Evolutionary conservation across 1,140 invertebrate genomes (phyloP).

Genomic region (Drosophila trapezifrons): DNA sequence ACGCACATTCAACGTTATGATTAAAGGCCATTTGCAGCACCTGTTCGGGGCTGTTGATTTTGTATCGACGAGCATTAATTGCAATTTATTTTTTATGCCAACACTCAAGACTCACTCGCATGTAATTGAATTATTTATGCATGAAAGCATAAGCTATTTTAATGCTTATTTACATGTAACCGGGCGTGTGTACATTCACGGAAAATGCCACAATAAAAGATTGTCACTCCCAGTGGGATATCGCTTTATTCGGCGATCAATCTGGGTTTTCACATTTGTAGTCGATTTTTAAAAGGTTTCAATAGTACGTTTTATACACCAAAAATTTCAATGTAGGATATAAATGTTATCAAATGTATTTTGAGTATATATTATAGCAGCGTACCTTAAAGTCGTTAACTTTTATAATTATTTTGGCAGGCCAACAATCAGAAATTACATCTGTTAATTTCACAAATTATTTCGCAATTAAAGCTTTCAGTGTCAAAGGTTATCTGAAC

Average conservation of each 20-base stretch:
- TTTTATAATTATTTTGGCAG: not conserved
- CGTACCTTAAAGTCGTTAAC: not conserved
- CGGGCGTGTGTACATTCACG: not conserved
- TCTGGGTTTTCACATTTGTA: not conserved
- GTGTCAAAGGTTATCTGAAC: slow-evolving; percentile 9
- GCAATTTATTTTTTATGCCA: slow-evolving; percentile 49
- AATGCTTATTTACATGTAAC: slow-evolving; percentile 22
- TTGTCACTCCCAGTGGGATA: slow-evolving; percentile 2
- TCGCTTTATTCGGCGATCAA: not conserved
- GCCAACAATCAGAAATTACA: slow-evolving; percentile 1
- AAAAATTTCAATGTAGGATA: not conserved
- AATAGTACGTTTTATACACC: too few species aligned
- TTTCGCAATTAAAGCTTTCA: not conserved
- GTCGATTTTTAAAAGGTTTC: not conserved
- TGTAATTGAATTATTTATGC: slow-evolving; percentile 55
- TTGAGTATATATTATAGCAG: not conserved
- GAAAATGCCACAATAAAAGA: not conserved
- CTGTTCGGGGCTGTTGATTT: slow-evolving; percentile 34
- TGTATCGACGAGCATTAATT: slow-evolving; percentile 56
- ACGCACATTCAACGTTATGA: slow-evolving; percentile 55
- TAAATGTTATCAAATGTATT: not conserved
- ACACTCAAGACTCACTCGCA: slow-evolving; percentile 25
- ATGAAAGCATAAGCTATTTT: slow-evolving; percentile 31
- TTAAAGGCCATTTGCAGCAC: slow-evolving; percentile 57
- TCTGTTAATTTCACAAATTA: slow-evolving; percentile 2